Evolutionary conservation across 2,113 vertebrate species (phyloP).

Genomic region (Panurus biarmicus): DNA sequence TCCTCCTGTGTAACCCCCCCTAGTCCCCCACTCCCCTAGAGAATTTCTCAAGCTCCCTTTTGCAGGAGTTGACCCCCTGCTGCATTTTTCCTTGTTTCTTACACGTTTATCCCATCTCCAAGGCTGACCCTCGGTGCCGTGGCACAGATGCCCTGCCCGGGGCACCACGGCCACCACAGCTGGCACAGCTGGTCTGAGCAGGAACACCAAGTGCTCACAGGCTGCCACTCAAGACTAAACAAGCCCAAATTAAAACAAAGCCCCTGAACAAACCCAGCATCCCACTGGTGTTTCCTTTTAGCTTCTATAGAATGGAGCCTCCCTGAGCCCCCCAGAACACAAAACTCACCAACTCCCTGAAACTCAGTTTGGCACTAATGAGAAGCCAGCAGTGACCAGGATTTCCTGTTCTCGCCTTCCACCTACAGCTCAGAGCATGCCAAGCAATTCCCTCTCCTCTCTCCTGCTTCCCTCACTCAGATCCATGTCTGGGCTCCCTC

Average conservation of each 20-base stretch:
- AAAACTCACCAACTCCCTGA: background rate
- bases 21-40: background rate
- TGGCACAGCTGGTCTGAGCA: background rate
- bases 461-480: background rate
- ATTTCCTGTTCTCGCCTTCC: background rate
- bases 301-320: background rate
- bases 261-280: background rate
- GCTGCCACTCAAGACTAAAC: background rate
- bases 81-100: background rate
- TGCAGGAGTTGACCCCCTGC: background rate
- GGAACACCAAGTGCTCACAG: background rate
- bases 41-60: background rate
- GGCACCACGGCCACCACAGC: background rate
- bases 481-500: background rate
- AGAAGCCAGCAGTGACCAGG: background rate
- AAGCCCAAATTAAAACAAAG: background rate
- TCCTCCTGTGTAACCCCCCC: background rate
- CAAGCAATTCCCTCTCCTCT: background rate
- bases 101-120: background rate
- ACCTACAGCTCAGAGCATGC: background rate
- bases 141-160: rapidly evolving
- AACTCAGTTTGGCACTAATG: background rate
- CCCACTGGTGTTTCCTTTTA: background rate
- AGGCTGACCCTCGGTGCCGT: rapidly evolving
- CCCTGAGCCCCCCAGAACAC: background rate